These are phyloP conservation scores for Melanitta fusca DNA, from an alignment of 2,797 vertebrate species.

Conservation along the genomic window DNA sequence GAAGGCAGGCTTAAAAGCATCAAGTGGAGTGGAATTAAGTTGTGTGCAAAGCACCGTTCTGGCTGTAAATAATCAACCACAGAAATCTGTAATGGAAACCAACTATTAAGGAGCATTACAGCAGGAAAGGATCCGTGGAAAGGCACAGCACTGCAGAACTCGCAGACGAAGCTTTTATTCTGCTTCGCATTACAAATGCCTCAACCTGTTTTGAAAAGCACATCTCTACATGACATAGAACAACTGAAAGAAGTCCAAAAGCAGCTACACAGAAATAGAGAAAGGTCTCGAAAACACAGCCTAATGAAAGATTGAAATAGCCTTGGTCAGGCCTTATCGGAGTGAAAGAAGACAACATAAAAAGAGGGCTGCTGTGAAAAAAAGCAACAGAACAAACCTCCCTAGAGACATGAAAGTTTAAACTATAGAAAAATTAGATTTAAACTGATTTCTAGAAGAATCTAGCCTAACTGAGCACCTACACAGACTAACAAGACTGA, in stretches of 20 bases:
- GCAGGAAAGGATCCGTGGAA: not conserved
- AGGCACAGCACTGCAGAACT: not conserved
- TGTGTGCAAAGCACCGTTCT: not conserved
- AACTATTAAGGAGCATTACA: slow-evolving; percentile 1
- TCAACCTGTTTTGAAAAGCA: slow-evolving; percentile 27
- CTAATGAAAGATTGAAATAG: not conserved
- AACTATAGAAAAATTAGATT: not conserved
- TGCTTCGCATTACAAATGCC: slow-evolving; percentile 9
- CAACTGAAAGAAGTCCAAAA: not conserved
- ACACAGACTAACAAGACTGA: not conserved
- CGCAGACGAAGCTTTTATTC: not conserved
- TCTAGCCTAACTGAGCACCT: not conserved
- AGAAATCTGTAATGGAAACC: slow-evolving; percentile 24
- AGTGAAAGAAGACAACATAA: not conserved
- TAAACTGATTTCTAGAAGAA: not conserved
- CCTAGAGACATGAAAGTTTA: not conserved
- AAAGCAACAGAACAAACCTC: not conserved
- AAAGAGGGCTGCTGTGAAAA: not conserved
- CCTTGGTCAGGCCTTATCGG: not conserved
- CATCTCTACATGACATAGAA: not conserved
- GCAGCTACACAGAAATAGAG: not conserved
- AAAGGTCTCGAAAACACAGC: not conserved
- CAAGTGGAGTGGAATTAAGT: not conserved
- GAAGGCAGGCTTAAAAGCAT: not conserved
- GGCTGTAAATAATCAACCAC: slow-evolving; percentile 7